Evolutionary conservation across 2,888 invertebrate genomes (phyloP), one percentile per base, ranked within the genome.

Genomic region (Pseudanteris insignis): DNA sequence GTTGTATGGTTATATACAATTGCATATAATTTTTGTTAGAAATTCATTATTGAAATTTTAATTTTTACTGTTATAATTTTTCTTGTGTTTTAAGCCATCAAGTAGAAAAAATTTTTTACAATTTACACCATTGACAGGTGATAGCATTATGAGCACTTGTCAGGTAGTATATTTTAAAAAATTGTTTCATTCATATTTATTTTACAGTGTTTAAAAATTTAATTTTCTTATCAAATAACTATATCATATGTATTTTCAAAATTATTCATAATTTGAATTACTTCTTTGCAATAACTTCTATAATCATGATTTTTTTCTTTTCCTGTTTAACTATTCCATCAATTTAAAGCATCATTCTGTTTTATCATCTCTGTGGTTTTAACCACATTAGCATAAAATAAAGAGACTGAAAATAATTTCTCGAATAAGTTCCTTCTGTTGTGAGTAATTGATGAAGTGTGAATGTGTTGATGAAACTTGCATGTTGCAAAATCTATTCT

Each of bases 31-130:
- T n/a, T n/a, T n/a, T n/a, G n/a, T n/a, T n/a, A n/a, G n/a, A n/a
- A n/a, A n/a, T n/a, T n/a, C n/a, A n/a, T n/a, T n/a, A n/a, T n/a
- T n/a, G n/a, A n/a, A n/a, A n/a, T n/a, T n/a, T n/a, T n/a, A n/a
- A n/a, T n/a, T n/a, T n/a, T n/a, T n/a, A n/a, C n/a, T n/a, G n/a
- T n/a, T n/a, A n/a, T n/a, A n/a, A n/a, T n/a, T n/a, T n/a, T n/a
- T n/a, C n/a, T n/a, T n/a, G 15, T 21, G 26, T 34, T 40, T 24
- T 9, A 36, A 18, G 53, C 18, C 12, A 33, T 44, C 63, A 64
- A 65, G 15, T 24, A 33, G 24, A n/a, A 70, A 70, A 67, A 69
- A 69, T 70, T 71, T 72, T 70, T 72, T 62, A 67, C 66, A 40
- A 66, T 70, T 67, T 70, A 70, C 67, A 63, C 63, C 26, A 33